Base-by-base conservation (phyloP, 2,113 vertebrate genomes). In the Tachysurus vachellii region DNA sequence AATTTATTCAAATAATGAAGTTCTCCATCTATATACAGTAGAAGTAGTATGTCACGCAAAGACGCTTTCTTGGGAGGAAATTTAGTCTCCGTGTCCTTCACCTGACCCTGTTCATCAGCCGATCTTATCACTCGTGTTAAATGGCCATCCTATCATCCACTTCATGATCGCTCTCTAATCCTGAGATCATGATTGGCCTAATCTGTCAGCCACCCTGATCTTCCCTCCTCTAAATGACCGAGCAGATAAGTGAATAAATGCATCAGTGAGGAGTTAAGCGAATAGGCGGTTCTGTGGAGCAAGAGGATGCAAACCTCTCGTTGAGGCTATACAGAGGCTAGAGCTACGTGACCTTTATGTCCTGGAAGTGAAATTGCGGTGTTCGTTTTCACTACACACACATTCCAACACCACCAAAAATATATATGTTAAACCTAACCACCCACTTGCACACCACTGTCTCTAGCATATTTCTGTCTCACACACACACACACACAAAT, bases 101-200 rank as follows among this genome's bases (percentile, higher is more conserved):
- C 75, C 50, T 92, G 89, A 94, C 89, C 93, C 85, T 80, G 36
- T 57, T 84, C 86, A 90, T 90, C 62, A 71, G 81, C 82, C 56
- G 90, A 94, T 92, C 83, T 71, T 93, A 94, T 93, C 92, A 10
- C 70, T 16, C 7, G 80, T 91, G 90, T 89, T 89, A 91, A 91
- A 92, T 84, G 88, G 82, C 70, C 4, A 44, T 87, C 86, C 93
- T 93, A 93, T 93, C 91, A 91, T 89, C 8, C 62, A 66, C 57
- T 89, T 68, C 86, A 88, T 90, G 87, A 92, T 91, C 89, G 86
- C 73, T 75, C 79, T 86, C 86, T 92, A 93, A 92, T 88, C 88
- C 88, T 90, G 66, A 77, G 83, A 94, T 93, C 93, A 88, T 92
- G 93, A 88, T 90, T 84, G 87, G 76, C 85, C 86, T 82, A 90